A percentile compares a stretch with the other conserved stretches of the same genome.
phyloP scores from a whole-genome alignment of 2,113 vertebrate species.

The Onychorhynchus coronatus region DNA sequence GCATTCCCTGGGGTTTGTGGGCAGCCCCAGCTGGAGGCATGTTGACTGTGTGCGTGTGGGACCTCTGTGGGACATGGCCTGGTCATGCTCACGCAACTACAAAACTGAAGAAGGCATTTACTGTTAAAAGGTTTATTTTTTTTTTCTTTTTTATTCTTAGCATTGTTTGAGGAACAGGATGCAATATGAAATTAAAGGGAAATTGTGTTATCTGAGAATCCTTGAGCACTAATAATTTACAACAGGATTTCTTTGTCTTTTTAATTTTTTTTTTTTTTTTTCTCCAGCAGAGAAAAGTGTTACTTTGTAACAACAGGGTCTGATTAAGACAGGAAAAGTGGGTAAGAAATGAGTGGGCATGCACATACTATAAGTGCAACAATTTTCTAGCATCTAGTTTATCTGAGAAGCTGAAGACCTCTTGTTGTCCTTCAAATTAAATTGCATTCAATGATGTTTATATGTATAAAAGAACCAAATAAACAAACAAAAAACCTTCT shows the following conservation, averaged over 20 bases:
- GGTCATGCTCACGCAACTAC: fast-evolving
- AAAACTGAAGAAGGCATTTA: constrained; percentile 24
- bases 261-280: too few relatives aligned
- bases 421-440: constrained; percentile 40
- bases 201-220: background rate
- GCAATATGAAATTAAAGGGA: background rate
- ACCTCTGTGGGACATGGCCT: fast-evolving
- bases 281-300: background rate
- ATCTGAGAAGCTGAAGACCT: background rate
- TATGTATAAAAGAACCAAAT: background rate
- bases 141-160: background rate
- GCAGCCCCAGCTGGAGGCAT: background rate
- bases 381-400: constrained; percentile 12
- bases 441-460: background rate
- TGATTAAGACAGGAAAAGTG: background rate
- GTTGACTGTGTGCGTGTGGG: background rate
- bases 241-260: background rate
- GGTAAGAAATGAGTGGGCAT: constrained; percentile 5
- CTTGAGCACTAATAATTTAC: background rate
- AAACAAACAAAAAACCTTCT: background rate
- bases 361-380: background rate
- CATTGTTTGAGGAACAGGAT: background rate
- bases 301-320: background rate
- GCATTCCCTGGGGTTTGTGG: constrained; percentile 42
- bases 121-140: background rate